Evolutionary conservation across 2,797 vertebrate species (phyloP), one percentile per base, ranked within the genome.

Genomic region (Gallinago stenura): DNA sequence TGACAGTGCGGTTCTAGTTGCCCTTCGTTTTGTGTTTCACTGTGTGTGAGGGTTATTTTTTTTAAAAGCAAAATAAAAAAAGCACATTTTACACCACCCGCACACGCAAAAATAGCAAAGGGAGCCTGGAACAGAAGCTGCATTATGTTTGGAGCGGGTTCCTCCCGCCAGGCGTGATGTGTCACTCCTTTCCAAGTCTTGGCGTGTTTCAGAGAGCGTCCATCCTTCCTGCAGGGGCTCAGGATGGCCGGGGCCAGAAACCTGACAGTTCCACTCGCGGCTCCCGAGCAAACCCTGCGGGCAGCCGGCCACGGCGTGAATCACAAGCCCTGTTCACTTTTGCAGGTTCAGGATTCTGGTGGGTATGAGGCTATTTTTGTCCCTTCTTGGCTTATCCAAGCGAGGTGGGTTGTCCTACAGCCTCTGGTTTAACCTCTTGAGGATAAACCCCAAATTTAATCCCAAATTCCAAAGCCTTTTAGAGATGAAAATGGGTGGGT

Each of bases 61-160:
- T 39, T 50, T 16, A 21, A 78, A 75, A 87, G 43, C 53, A 77
- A 66, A 69, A 89, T 30, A 7, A 33, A 87, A 87, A 91, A 65
- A n/a, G 2, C 57, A 50, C 25, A 33, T 88, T 81, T 95, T 54
- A 31, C 43, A 48, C 61, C n/a, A 39, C 72, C 69, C 14, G 4
- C 39, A 24, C 4, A 10, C 4, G 22, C 26, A 65, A 86, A 94
- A 91, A 58, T 46, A 93, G 89, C 71, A 81, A 83, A 90, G 87
- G 76, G 70, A 95, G 72, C 85, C 77, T 93, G 91, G 76, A 94
- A 92, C 80, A 95, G 93, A 83, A 93, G 85, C 87, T 2, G 5
- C 65, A 15, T 79, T 94, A 51, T 91, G 82, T 71, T 84, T 93
- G 91, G 72, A 93, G 93, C 30, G 2, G 46, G 37, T 88, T 92